These are phyloP conservation scores for Rhagologus leucostigma DNA, from an alignment of 2,113 vertebrate genomes.

Conservation along the genomic window DNA sequence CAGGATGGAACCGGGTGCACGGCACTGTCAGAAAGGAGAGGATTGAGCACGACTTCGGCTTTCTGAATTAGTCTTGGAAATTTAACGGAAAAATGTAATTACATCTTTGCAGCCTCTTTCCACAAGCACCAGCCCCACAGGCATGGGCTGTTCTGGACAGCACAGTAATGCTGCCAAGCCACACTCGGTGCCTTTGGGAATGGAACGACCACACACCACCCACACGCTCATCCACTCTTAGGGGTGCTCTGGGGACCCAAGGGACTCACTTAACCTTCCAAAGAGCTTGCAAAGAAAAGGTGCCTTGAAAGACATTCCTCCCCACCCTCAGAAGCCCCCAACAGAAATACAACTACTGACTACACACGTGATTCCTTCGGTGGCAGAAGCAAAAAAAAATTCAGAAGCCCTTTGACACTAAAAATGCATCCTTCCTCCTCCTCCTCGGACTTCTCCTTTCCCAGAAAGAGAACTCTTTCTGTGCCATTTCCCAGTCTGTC, in stretches of 20 bases:
- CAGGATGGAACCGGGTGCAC: neutral
- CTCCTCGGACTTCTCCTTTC: conserved; percentile 35
- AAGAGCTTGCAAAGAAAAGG: neutral
- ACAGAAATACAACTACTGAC: neutral
- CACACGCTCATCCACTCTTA: neutral
- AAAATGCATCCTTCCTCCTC: conserved; percentile 6
- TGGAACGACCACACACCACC: neutral
- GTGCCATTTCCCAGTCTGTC: neutral
- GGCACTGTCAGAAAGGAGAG: neutral
- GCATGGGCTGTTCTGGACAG: rapidly evolving
- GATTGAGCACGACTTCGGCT: neutral
- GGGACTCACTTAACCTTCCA: neutral
- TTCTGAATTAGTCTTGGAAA: neutral
- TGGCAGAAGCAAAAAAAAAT: neutral
- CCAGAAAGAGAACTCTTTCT: neutral
- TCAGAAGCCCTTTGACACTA: neutral
- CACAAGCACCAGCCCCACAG: neutral
- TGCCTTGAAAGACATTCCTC: neutral
- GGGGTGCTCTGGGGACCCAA: neutral
- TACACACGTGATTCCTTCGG: neutral
- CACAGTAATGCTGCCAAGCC: neutral
- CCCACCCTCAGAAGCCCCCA: neutral
- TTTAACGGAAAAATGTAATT: neutral
- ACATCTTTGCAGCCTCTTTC: neutral
- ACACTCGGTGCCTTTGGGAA: rapidly evolving